phyloP scores from a whole-genome alignment of 2,113 vertebrate species.

The Chamaea fasciata region DNA sequence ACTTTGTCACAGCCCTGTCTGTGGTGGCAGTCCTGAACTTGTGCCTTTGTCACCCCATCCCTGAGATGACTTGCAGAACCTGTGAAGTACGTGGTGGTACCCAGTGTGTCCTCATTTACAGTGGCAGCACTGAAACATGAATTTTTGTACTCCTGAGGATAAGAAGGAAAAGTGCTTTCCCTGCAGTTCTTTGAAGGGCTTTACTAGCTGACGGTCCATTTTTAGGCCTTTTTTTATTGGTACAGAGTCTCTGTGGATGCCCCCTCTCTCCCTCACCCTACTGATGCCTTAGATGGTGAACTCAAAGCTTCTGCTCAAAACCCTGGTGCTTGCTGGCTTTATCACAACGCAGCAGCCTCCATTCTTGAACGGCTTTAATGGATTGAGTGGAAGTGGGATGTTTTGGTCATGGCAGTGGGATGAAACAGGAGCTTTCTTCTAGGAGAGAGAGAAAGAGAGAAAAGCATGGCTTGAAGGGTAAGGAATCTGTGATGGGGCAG shows the following conservation, averaged over 20 bases:
- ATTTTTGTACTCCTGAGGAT: not conserved
- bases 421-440: not conserved
- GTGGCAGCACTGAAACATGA: not conserved
- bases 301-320: not conserved
- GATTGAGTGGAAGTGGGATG: not conserved
- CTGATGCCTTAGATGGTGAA: rapidly evolving
- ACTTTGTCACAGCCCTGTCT: not conserved
- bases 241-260: not conserved
- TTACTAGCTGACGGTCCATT: not conserved
- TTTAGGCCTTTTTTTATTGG: not conserved
- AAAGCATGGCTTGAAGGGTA: not conserved
- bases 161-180: not conserved
- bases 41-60: not conserved
- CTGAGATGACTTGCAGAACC: not conserved
- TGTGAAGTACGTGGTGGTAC: not conserved
- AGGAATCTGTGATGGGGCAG: not conserved
- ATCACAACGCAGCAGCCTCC: not conserved
- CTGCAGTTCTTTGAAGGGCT: not conserved
- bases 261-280: not conserved
- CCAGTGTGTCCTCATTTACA: not conserved
- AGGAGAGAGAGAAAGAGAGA: too few species aligned
- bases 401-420: not conserved
- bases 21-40: not conserved
- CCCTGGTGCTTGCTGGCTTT: not conserved
- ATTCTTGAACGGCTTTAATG: not conserved